Evolutionary conservation across 1,140 invertebrate genomes (phyloP), one percentile per base, ranked within the genome.

Genomic region (Neodiprion virginianus): DNA sequence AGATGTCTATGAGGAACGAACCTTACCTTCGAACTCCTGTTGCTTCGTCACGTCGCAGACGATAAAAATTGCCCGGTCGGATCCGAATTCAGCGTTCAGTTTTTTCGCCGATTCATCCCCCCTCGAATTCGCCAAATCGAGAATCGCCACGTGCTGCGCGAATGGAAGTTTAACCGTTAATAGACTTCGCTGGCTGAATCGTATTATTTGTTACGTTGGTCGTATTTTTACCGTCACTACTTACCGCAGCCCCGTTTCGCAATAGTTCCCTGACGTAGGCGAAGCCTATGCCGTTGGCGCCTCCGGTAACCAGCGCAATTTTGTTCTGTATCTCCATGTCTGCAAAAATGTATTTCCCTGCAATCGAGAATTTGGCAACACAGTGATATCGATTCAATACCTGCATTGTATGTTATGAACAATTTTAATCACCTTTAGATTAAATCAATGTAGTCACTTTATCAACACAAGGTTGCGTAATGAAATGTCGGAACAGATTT

Each of bases 231-330:
- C n/a, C 4, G 5, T 47, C 14, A 69, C 11, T 2, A 28, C 72
- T 79, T 82, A 88, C 87, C 81, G 81, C 84, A 0, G 81, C 83
- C n/a, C 79, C 81, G 10, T 82, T 81, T 67, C 81, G 74, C 10
- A 87, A 75, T 0, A 88, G 76, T 8, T 79, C 79, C 66, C 79
- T 75, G 47, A 75, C 75, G 70, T 85, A 83, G 10, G 79, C 82
- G 49, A 80, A 79, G 47, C 87, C 87, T 5, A 89, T 80, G 0
- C 88, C 87, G 47, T 82, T 81, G 11, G 86, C 85, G 14, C 81
- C 88, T 14, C 88, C 88, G n/a, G 88, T 88, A 5, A 89, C 78
- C 7, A 89, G 72, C 7, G 82, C 88, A 14, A 84, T 80, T 74
- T 87, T 86, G 12, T 75, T 76, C 21, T 80, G 71, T 9, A 79